Base-by-base conservation (phyloP, 2,797 vertebrate species). In the Acipenser transmontanus region DNA sequence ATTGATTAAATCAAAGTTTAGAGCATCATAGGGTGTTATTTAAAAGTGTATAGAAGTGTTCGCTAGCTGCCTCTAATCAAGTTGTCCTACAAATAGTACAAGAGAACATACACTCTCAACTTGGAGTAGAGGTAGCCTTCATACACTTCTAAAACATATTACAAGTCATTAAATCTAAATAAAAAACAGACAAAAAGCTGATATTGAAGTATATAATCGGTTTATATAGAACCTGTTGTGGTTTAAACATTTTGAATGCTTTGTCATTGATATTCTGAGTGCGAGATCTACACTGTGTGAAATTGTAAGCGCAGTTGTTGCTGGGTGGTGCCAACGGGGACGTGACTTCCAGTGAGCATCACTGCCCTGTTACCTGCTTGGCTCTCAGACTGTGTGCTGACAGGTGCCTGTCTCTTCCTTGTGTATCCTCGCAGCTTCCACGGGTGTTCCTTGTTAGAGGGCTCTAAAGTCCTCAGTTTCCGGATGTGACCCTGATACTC, bases 401-500 rank as follows among this genome's bases (percentile, higher is more conserved):
- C 60, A 0, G 71, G 11, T 62, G 79, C 75, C 3, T 57, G 69
- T 70, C 87, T 88, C 65, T 80, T 84, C 70, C 87, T 91, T 62
- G 82, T 73, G 74, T 91, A 93, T 0, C 84, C 86, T 49, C 91
- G 80, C 3, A 81, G 87, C 14, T 82, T 87, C 89, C 90, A 91
- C 0, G 89, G 91, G 50, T 85, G 81, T 48, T 90, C 83, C 74
- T 87, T 91, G 71, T 86, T 87, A 47, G 80, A 70, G 1, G 91
- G 90, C 65, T 92, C 89, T 1, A 92, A 78, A 2, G 63, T 69
- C 57, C 84, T 83, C 6, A 92, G 77, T 69, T 91, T 93, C 68
- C 76, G 59, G 2, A 91, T 66, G 64, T 88, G 88, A 6, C 81
- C 68, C 67, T 90, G 89, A 67, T 92, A 91, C 60, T 93, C 88